Evolutionary conservation across 1,140 invertebrate species (phyloP).

Genomic region (Leucophenga varia): DNA sequence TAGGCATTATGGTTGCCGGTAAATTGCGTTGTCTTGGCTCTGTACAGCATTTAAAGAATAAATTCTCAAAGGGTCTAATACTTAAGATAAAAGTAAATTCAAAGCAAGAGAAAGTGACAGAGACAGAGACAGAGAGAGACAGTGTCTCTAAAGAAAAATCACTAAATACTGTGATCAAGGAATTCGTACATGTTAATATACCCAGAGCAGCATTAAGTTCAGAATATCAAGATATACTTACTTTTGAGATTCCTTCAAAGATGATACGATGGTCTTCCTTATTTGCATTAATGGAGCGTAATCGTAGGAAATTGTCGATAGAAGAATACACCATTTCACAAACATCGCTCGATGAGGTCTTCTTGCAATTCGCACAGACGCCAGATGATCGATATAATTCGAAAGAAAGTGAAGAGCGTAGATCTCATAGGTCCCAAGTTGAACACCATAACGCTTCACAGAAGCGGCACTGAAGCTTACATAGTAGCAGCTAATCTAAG

Average conservation of each 20-base stretch:
- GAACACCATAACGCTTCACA: too few relatives aligned
- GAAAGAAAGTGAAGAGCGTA: too few relatives aligned
- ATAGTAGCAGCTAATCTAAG: too few relatives aligned
- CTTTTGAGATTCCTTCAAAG: background rate
- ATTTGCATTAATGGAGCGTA: slow-evolving; percentile 6
- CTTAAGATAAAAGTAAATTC: slow-evolving; percentile 18
- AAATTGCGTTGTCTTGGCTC: slow-evolving; percentile 69
- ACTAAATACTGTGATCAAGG: too few relatives aligned
- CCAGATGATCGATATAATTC: too few relatives aligned
- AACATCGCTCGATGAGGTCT: slow-evolving; percentile 14
- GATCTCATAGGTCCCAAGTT: too few relatives aligned
- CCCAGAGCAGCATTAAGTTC: too few relatives aligned
- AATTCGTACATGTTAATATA: too few relatives aligned
- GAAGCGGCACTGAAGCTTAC: too few relatives aligned
- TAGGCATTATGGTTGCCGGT: slow-evolving; percentile 83
- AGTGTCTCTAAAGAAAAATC: too few relatives aligned
- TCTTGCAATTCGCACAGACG: slow-evolving; percentile 1
- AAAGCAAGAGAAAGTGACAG: too few relatives aligned
- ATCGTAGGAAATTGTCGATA: background rate
- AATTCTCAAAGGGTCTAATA: slow-evolving; percentile 65
- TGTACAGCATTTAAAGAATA: slow-evolving; percentile 66
- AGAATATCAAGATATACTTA: background rate
- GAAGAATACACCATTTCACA: slow-evolving; percentile 8
- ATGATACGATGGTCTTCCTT: background rate
- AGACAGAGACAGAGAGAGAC: too few relatives aligned